Percentiles rank a stretch among this genome's conserved stretches.
These are phyloP conservation scores for Mesoclemmys tuberculata DNA, from an alignment of 2,113 vertebrate genomes.

Conservation along the genomic window DNA sequence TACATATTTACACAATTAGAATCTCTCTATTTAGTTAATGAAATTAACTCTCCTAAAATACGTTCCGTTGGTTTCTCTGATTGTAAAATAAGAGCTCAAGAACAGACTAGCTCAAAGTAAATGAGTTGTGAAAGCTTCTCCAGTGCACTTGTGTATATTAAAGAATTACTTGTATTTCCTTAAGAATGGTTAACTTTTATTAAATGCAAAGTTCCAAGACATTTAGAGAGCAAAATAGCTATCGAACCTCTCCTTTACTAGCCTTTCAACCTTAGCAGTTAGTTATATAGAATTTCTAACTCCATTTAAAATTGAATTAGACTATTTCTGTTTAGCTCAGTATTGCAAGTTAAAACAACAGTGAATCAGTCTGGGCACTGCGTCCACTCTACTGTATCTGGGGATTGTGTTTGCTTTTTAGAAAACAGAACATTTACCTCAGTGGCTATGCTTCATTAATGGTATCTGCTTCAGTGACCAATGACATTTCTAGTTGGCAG, in stretches of 20 bases:
- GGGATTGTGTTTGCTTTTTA: neutral
- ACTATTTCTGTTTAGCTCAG: neutral
- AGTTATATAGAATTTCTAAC: neutral
- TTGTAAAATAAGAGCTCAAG: conserved; percentile 28
- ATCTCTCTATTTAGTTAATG: neutral
- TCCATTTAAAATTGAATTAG: conserved; percentile 18
- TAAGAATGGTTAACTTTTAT: neutral
- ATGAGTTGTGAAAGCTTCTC: neutral
- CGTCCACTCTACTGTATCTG: neutral
- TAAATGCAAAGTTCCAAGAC: neutral
- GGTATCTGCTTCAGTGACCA: neutral
- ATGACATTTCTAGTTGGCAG: neutral
- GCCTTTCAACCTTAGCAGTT: neutral
- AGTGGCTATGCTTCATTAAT: neutral
- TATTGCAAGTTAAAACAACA: neutral
- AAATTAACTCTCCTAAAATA: conserved; percentile 5
- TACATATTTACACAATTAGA: rapidly evolving
- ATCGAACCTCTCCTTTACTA: neutral
- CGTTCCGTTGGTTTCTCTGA: conserved; percentile 30
- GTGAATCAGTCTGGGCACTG: neutral
- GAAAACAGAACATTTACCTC: neutral
- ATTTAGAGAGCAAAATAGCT: neutral
- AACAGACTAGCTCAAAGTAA: conserved; percentile 27
- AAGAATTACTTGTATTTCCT: conserved; percentile 31
- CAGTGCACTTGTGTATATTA: neutral